Conservation (phyloP, 35 echinoderm and acorn worm species). For the Lytechinus variegatus region DNA sequence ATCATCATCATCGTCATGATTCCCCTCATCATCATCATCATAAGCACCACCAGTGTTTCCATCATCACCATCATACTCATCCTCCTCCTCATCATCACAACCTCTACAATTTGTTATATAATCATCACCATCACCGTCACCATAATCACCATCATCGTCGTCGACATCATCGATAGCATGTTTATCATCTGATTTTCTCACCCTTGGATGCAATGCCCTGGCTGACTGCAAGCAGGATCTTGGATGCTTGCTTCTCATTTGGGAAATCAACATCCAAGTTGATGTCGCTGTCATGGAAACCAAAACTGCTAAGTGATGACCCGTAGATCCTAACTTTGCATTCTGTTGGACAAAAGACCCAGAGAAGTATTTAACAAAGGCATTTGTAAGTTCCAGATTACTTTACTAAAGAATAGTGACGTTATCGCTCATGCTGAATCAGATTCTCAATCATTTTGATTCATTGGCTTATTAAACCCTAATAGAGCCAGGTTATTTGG, state of each 20-base stretch:
- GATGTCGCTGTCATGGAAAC: conserved; percentile 85
- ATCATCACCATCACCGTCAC: neutral
- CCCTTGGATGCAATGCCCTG: conserved; percentile 50
- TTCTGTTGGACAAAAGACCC: conserved; percentile 35
- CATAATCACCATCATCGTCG: neutral
- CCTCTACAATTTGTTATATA: neutral
- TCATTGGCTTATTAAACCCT: no score
- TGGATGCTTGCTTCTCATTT: conserved; percentile 46
- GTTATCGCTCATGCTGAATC: no score
- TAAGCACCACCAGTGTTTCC: neutral
- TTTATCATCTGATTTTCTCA: neutral
- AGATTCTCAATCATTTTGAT: no score
- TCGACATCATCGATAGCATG: neutral
- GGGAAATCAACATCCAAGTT: conserved; percentile 81
- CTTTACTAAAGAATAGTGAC: no score
- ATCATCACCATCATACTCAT: neutral
- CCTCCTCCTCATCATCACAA: neutral
- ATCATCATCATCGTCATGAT: neutral
- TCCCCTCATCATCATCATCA: neutral
- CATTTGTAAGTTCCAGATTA: no score
- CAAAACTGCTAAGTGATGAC: conserved; percentile 91
- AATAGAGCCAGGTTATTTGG: no score
- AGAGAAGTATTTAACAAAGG: no score
- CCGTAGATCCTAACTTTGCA: conserved; percentile 84
- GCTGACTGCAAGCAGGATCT: conserved; percentile 60